A percentile compares a stretch with the other conserved stretches of the same genome.
These are phyloP conservation scores for Drosophila cracens DNA, from an alignment of 2,888 invertebrate genomes.

Conservation along the genomic window DNA sequence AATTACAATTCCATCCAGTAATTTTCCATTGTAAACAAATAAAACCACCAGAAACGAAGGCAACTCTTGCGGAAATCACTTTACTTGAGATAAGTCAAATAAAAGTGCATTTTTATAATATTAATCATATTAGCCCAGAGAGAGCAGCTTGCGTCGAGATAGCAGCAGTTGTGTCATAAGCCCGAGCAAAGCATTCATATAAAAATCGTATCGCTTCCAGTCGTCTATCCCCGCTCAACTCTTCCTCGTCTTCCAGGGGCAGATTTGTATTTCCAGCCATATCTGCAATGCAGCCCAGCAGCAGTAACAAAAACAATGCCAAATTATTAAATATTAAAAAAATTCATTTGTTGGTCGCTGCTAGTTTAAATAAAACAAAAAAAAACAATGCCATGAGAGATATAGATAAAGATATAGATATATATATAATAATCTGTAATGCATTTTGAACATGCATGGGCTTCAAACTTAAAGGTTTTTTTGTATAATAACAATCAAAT, in stretches of 20 bases:
- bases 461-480: not conserved
- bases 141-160: not conserved
- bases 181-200: not conserved
- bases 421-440: slow-evolving; percentile 5
- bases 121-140: not conserved
- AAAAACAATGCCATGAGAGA: not conserved
- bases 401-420: not conserved
- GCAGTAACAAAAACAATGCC: not conserved
- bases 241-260: not conserved
- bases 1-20: not conserved
- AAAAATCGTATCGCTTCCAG: not conserved
- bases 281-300: not conserved
- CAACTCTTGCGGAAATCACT: not conserved
- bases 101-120: not conserved
- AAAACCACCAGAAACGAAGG: not conserved
- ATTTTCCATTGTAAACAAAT: not conserved
- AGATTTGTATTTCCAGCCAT: too few species aligned
- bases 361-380: not conserved
- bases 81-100: not conserved
- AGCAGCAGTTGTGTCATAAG: not conserved
- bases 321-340: not conserved
- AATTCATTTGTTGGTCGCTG: not conserved
- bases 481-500: not conserved
- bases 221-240: not conserved
- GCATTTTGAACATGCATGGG: not conserved